Base-by-base conservation (phyloP, 2,888 invertebrate genomes). In the Venusia cambrica region DNA sequence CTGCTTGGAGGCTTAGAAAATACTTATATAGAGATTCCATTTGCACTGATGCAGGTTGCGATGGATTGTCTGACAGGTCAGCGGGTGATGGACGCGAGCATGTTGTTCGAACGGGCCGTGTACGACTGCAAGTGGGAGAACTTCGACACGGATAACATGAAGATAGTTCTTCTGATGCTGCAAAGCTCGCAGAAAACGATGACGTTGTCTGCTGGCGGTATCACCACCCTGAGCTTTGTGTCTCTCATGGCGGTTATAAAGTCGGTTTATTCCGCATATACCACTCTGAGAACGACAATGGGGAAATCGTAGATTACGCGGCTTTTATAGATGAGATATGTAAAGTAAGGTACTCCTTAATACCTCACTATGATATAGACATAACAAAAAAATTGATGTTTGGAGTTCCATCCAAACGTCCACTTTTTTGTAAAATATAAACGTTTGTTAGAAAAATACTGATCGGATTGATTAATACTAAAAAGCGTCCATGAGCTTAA, bases 121-220 rank as follows among this genome's bases (percentile, higher is more conserved):
- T 80, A 78, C 15, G 51, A 52, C 16, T 73, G 72, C 18, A 61
- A 71, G 14, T 81, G 80, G 79, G 79, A 80, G 48, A 68, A 70
- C 7, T 77, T 76, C 10, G 60, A 73, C 25, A 57, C 38, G 1
- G 9, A 31, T 1, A 79, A 78, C 27, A 72, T 57, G 67, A 73
- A 61, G 35, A 64, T 62, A 6, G 62, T 78, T 0, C 31, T 66
- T 5, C 19, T 76, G 2, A 66, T 80, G 45, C 48, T 79, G 10
- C 66, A 65, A 30, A 72, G 48, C 26, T 45, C 77, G 0, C 81
- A 79, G 44, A 77, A 66, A 34, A 66, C 65, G 0, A 32, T 76
- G 46, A 56, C 42, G 1, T 16, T 79, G n/a, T 69, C 77, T 1
- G 77, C 76, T 1, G 80, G 78, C 0, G 73, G 75, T 0, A 45